Evolutionary conservation across 1,140 invertebrate species (phyloP).

Genomic region (Coptotermes formosanus): DNA sequence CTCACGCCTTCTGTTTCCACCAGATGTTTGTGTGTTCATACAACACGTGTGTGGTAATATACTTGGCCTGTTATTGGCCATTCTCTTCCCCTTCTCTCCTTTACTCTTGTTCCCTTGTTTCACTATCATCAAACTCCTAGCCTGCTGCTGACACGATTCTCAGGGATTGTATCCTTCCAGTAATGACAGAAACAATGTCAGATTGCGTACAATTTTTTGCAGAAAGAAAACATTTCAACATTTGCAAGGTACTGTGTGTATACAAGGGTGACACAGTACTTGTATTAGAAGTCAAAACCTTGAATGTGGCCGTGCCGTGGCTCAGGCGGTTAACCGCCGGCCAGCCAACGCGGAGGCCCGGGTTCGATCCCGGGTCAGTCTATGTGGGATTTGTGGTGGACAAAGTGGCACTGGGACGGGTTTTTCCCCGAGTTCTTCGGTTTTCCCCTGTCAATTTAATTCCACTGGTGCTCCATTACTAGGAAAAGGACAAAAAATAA

Average conservation of each 20-base stretch:
- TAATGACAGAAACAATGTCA: slow-evolving; percentile 2
- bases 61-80: neutral
- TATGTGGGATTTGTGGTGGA: too few species aligned
- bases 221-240: neutral
- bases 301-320: too few species aligned
- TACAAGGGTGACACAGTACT: neutral
- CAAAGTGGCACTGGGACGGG: too few species aligned
- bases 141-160: neutral
- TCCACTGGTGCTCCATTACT: too few species aligned
- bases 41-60: too few species aligned
- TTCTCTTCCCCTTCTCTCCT: neutral
- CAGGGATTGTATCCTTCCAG: neutral
- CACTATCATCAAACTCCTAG: neutral
- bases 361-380: too few species aligned
- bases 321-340: too few species aligned
- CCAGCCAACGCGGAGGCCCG: too few species aligned
- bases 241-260: neutral
- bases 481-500: too few species aligned
- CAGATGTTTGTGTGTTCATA: neutral
- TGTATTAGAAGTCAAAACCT: neutral
- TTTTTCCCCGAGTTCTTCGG: too few species aligned
- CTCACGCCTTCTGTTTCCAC: neutral
- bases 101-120: neutral
- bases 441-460: too few species aligned
- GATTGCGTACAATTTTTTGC: neutral